These are phyloP conservation scores for Aleiodes alternator DNA, from an alignment of 2,888 invertebrate genomes.

Conservation along the genomic window DNA sequence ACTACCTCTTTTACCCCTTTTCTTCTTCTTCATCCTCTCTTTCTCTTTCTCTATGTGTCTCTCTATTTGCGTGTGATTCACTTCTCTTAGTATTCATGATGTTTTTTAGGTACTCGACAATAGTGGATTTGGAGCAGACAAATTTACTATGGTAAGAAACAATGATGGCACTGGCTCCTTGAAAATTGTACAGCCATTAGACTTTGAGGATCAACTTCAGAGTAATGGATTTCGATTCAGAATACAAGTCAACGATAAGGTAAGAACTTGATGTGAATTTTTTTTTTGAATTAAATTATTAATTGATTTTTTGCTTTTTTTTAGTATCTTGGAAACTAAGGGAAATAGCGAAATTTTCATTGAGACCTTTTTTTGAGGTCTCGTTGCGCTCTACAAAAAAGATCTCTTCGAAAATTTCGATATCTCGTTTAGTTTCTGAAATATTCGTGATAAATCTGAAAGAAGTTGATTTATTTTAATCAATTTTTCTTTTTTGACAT, in stretches of 20 bases:
- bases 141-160: slow-evolving; percentile 97
- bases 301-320: not conserved
- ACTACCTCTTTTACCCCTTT: not conserved
- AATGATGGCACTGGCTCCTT: slow-evolving; percentile 96
- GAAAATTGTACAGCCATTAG: slow-evolving; percentile 96
- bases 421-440: no score
- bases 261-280: slow-evolving; percentile 54
- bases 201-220: slow-evolving; percentile 96
- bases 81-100: slow-evolving; percentile 34
- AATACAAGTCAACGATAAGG: slow-evolving; percentile 94
- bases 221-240: slow-evolving; percentile 96
- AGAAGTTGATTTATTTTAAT: not conserved
- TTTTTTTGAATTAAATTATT: slow-evolving; percentile 1
- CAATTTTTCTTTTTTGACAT: not conserved
- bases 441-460: not conserved
- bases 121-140: slow-evolving; percentile 96
- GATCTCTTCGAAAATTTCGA: no score
- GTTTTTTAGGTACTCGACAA: slow-evolving; percentile 85
- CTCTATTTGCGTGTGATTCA: slow-evolving; percentile 12
- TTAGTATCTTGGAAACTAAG: not conserved
- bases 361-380: no score
- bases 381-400: no score
- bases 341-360: no score
- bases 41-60: not conserved
- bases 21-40: not conserved